Base-by-base conservation (phyloP, 2,113 vertebrate genomes). In the Calypte anna region DNA sequence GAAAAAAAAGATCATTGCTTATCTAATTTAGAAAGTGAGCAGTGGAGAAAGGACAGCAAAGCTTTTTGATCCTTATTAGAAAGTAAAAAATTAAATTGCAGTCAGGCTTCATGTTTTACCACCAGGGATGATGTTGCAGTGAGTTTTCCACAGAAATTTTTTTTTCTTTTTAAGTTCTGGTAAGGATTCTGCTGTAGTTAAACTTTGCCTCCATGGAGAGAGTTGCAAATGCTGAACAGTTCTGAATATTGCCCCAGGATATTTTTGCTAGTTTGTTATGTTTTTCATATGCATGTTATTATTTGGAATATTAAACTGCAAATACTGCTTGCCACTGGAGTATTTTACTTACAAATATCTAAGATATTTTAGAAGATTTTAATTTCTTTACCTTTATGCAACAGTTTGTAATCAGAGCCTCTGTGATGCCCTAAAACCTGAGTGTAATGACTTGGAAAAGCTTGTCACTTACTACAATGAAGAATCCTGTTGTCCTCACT, bases 351-450 rank as follows among this genome's bases (percentile, higher is more conserved):
- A 38, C 3, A 69, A 61, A 68, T 64, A 11, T 10, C 19, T 46
- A 69, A 48, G 17, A 36, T n/a, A 51, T 22, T 53, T 88, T 77
- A 76, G 27, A 89, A 66, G 7, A 46, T n/a, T 51, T 50, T 81
- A 54, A 14, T 70, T 38, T n/a, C 8, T 48, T 55, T 62, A 33
- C n/a, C 28, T 96, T 90, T 78, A 33, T 58, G 8, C 54, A 84
- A 96, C 97, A 99, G 99, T 99, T 95, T 99, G 99, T 95, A 99
- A 99, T 97, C 98, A 98, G 91, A 99, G 98, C n/a, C 95, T 99
- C 59, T 99, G 99, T 91, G 98, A 99, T 64, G 78, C 87, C 44
- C 87, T 97, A 5, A 97, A 98, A n/a, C 98, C 98, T 0, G 96
- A 97, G 77, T 99, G 99, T 93, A 97, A 95, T 51, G 98, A 96